Conservation (phyloP, 2,797 vertebrate species). For the Coregonus ussuriensis region DNA sequence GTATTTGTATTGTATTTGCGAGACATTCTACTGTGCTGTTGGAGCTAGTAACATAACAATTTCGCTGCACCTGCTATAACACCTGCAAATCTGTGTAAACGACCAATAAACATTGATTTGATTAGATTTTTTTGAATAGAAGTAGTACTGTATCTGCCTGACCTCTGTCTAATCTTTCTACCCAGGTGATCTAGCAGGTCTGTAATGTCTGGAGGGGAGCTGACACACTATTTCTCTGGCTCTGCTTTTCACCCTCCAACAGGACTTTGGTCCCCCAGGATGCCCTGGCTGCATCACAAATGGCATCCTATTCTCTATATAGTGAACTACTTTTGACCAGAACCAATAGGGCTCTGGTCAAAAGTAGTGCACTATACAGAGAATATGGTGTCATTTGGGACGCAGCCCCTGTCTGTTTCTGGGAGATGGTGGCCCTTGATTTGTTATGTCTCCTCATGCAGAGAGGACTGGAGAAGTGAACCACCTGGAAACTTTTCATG, state of each 20-base stretch:
- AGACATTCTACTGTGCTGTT: too few species aligned
- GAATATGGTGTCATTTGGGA: background rate
- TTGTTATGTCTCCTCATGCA: conserved; percentile 56
- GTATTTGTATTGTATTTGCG: too few species aligned
- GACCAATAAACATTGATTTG: background rate
- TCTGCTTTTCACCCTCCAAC: conserved; percentile 9
- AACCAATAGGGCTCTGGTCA: background rate
- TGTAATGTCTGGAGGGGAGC: conserved; percentile 31
- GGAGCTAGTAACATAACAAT: too few species aligned
- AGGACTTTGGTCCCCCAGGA: conserved; percentile 1
- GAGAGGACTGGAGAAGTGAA: conserved; percentile 25
- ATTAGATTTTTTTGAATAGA: background rate
- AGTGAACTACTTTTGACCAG: background rate
- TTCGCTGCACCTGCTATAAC: too few species aligned
- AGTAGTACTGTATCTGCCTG: background rate
- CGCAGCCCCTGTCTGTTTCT: conserved; percentile 36
- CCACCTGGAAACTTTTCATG: conserved; percentile 53
- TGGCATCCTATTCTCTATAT: background rate
- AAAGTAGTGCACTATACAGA: background rate
- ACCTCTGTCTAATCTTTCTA: conserved; percentile 24
- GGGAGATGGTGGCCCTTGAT: conserved; percentile 59
- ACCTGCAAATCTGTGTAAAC: background rate
- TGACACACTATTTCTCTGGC: conserved; percentile 16
- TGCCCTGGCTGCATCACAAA: background rate
- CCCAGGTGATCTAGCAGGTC: conserved; percentile 32